Evolutionary conservation across 1,140 invertebrate species (phyloP).

Genomic region (Sesamia nonagrioides): DNA sequence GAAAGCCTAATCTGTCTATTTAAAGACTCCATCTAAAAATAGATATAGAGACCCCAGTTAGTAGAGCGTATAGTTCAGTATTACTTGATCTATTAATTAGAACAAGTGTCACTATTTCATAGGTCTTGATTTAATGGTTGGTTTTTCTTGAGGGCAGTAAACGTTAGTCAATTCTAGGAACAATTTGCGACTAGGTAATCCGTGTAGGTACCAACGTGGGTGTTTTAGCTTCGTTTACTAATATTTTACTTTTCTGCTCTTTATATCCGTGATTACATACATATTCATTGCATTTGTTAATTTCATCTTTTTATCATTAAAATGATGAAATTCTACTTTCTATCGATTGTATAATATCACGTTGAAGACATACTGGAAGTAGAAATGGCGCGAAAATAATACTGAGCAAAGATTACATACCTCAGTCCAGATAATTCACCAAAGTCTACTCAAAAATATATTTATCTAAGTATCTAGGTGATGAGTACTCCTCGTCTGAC

Average conservation of each 20-base stretch:
- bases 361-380: no score
- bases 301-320: no score
- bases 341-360: no score
- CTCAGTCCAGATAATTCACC: not conserved
- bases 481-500: constrained; percentile 46
- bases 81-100: not conserved
- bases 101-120: not conserved
- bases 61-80: not conserved
- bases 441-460: not conserved
- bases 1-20: constrained; percentile 34
- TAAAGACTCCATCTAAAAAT: constrained; percentile 33
- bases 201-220: constrained; percentile 45
- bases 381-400: no score
- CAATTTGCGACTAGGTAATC: constrained; percentile 52
- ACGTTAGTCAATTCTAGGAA: constrained; percentile 59
- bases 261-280: not conserved
- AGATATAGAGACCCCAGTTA: constrained; percentile 24
- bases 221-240: constrained; percentile 33
- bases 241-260: constrained; percentile 17
- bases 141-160: constrained; percentile 27
- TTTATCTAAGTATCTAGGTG: no score
- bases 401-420: no score
- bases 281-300: not conserved
- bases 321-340: no score
- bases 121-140: constrained; percentile 16